These are phyloP conservation scores for Helicoverpa assulta DNA, from an alignment of 2,888 invertebrate species.

Conservation along the genomic window DNA sequence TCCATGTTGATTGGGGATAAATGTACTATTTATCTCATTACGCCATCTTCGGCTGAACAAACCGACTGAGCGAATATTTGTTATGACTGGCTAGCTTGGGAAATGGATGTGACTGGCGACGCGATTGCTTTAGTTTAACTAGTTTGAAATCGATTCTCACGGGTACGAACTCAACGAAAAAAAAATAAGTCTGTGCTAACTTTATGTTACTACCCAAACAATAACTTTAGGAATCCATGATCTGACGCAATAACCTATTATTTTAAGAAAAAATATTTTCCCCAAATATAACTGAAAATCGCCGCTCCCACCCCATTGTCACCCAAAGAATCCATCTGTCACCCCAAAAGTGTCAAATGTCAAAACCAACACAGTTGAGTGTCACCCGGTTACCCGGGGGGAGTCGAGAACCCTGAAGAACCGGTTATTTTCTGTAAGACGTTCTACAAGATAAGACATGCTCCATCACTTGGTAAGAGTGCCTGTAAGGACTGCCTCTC, in stretches of 20 bases:
- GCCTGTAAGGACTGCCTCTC: not conserved
- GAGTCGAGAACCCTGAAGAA: not conserved
- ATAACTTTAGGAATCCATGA: no score
- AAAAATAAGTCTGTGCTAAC: no score
- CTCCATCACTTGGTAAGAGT: not conserved
- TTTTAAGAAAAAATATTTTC: not conserved
- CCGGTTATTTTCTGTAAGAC: not conserved
- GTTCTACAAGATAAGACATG: not conserved
- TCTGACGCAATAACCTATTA: no score
- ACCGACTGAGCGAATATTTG: constrained; percentile 3
- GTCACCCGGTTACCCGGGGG: constrained; percentile 1
- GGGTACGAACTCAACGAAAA: not conserved
- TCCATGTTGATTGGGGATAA: constrained; percentile 39
- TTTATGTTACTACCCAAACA: no score
- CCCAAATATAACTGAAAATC: not conserved
- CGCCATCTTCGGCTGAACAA: constrained; percentile 17
- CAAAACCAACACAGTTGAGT: not conserved
- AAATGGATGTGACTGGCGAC: not conserved
- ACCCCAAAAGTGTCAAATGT: not conserved
- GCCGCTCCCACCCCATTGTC: not conserved
- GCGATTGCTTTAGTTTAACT: not conserved
- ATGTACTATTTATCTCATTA: constrained; percentile 30
- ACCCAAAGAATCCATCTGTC: not conserved
- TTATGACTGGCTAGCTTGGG: not conserved
- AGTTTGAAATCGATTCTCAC: not conserved